Percentiles rank a stretch among this genome's conserved stretches.
These are phyloP conservation scores for Pogoniulus pusillus DNA, from an alignment of 2,797 vertebrate genomes.

Conservation along the genomic window DNA sequence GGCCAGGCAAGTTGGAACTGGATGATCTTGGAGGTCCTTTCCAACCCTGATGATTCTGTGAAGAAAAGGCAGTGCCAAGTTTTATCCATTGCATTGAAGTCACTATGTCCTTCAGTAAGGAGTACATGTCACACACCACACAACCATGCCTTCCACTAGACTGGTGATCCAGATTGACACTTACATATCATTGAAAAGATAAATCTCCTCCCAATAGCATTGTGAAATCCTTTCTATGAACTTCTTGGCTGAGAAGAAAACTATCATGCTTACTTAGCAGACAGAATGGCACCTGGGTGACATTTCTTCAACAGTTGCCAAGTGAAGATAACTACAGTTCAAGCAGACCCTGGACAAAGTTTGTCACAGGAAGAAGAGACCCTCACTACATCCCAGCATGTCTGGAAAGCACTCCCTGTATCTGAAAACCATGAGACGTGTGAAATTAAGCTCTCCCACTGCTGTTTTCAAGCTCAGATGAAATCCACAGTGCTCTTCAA, in stretches of 20 bases:
- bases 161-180: background rate
- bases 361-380: background rate
- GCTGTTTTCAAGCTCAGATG: background rate
- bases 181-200: background rate
- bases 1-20: too few species aligned
- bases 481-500: background rate
- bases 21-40: too few species aligned
- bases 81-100: background rate
- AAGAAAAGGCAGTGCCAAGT: background rate
- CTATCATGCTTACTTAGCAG: background rate
- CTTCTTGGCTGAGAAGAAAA: background rate
- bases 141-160: background rate
- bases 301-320: background rate
- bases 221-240: background rate
- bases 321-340: background rate
- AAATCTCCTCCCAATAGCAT: background rate
- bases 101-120: background rate
- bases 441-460: background rate
- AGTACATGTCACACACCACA: background rate
- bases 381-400: background rate
- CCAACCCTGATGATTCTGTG: too few species aligned
- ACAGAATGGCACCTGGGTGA: background rate
- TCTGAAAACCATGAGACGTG: background rate
- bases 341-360: background rate
- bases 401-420: background rate